A percentile compares a stretch with the other conserved stretches of the same genome.
Conservation (phyloP, 2,888 invertebrate genomes). For the Cephus pulcher region DNA sequence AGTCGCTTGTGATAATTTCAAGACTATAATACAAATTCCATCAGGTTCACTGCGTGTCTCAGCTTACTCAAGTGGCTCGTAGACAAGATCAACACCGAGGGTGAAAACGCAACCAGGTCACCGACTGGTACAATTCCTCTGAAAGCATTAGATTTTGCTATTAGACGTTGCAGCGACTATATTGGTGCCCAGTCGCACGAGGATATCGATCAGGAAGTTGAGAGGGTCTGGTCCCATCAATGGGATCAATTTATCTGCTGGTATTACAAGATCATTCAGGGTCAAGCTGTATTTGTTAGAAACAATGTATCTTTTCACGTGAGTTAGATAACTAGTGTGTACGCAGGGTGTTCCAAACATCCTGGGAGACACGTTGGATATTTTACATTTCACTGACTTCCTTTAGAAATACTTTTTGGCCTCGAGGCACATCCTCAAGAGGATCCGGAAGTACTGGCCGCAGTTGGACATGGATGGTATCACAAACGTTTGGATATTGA, state of each 20-base stretch:
- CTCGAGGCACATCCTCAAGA: slow-evolving; percentile 70
- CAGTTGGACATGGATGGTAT: slow-evolving; percentile 87
- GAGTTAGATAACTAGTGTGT: slow-evolving; percentile 27
- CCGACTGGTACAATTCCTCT: slow-evolving; percentile 78
- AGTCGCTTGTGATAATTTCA: neutral
- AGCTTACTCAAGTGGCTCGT: slow-evolving; percentile 84
- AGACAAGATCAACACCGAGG: slow-evolving; percentile 69
- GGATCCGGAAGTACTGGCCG: slow-evolving; percentile 81
- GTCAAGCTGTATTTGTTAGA: slow-evolving; percentile 50
- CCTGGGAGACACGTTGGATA: neutral
- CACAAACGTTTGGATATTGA: slow-evolving; percentile 93
- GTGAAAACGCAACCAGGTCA: slow-evolving; percentile 71
- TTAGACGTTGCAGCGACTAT: slow-evolving; percentile 82
- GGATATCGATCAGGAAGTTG: slow-evolving; percentile 82
- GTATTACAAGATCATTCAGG: slow-evolving; percentile 73
- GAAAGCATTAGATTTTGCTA: slow-evolving; percentile 83
- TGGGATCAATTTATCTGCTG: slow-evolving; percentile 87
- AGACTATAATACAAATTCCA: neutral
- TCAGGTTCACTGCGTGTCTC: slow-evolving; percentile 83
- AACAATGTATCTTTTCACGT: slow-evolving; percentile 56
- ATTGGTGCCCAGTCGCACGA: slow-evolving; percentile 80
- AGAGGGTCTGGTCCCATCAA: slow-evolving; percentile 83
- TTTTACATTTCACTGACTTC: neutral
- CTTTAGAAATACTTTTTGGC: slow-evolving; percentile 57
- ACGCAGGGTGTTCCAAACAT: neutral